A percentile compares a stretch with the other conserved stretches of the same genome.
phyloP scores from a whole-genome alignment of 2,888 invertebrate genomes.

The Mallateleia sp. region DNA sequence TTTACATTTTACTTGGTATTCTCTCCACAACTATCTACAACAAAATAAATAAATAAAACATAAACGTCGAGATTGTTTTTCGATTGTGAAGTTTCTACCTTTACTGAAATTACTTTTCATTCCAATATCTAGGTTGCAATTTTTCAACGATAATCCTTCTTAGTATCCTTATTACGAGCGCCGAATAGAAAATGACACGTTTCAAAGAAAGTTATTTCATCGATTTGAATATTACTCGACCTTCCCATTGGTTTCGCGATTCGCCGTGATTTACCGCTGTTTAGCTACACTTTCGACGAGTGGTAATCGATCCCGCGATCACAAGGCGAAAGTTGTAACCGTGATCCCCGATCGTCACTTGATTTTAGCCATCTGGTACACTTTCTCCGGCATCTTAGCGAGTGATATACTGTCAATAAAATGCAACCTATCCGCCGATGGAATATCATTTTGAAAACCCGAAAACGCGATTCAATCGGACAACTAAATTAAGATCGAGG shows the following conservation, averaged over 20 bases:
- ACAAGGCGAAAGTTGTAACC: conserved; percentile 71
- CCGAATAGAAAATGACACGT: conserved; percentile 41
- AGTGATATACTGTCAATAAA: conserved; percentile 37
- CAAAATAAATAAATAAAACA: no score
- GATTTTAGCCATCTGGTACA: conserved; percentile 55
- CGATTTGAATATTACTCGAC: conserved; percentile 59
- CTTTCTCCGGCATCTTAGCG: conserved; percentile 59
- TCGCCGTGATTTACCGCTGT: conserved; percentile 60
- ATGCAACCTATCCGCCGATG: background rate
- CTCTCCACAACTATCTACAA: no score
- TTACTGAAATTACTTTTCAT: no score
- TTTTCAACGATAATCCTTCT: conserved; percentile 13
- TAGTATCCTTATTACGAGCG: conserved; percentile 38
- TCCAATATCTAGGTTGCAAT: conserved; percentile 14
- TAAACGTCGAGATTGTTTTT: no score
- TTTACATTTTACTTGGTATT: no score
- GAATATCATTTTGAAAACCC: background rate
- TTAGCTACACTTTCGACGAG: conserved; percentile 54
- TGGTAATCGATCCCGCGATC: conserved; percentile 53
- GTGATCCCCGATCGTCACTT: conserved; percentile 69
- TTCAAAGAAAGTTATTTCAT: conserved; percentile 49
- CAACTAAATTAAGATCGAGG: conserved; percentile 25
- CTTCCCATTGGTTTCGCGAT: conserved; percentile 48
- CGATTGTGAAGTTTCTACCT: no score
- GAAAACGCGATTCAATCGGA: background rate